phyloP scores from a whole-genome alignment of 1,140 invertebrate genomes.

The Aricia agestis region DNA sequence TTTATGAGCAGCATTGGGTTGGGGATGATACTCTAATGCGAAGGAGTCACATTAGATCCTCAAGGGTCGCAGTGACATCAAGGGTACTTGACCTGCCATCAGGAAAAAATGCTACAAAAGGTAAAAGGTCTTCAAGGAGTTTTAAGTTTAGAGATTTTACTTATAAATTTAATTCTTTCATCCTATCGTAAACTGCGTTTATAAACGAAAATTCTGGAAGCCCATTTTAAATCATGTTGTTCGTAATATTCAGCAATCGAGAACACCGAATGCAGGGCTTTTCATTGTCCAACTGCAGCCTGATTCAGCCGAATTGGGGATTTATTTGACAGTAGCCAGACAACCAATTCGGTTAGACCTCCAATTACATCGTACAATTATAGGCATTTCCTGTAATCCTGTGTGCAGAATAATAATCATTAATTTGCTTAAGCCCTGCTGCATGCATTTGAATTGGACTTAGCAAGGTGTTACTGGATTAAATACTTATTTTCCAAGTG shows the following conservation, averaged over 20 bases:
- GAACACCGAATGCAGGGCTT: slow-evolving; percentile 7
- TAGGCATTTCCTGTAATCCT: slow-evolving; percentile 10
- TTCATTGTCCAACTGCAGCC: slow-evolving; percentile 30
- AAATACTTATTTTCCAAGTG: neutral
- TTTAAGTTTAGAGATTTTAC: too few relatives aligned
- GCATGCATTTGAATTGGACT: neutral
- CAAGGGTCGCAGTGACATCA: too few relatives aligned
- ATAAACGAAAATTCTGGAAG: neutral
- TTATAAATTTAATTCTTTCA: too few relatives aligned
- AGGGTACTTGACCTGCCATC: too few relatives aligned
- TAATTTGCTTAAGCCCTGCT: slow-evolving; percentile 4
- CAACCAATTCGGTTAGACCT: slow-evolving; percentile 30
- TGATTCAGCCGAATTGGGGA: slow-evolving; percentile 32
- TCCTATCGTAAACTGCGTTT: too few relatives aligned
- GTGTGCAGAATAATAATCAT: slow-evolving; percentile 5
- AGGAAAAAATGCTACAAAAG: too few relatives aligned
- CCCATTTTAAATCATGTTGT: slow-evolving; percentile 1
- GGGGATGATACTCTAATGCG: too few relatives aligned
- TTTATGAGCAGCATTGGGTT: too few relatives aligned
- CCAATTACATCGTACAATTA: slow-evolving; percentile 30
- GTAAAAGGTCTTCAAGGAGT: too few relatives aligned
- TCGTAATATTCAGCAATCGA: neutral
- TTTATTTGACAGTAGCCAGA: slow-evolving; percentile 33
- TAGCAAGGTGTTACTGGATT: neutral
- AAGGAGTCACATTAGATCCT: too few relatives aligned